A percentile compares a stretch with the other conserved stretches of the same genome.
These are phyloP conservation scores for Drosophila kikkawai DNA, from an alignment of 1,140 invertebrate genomes.

Conservation along the genomic window DNA sequence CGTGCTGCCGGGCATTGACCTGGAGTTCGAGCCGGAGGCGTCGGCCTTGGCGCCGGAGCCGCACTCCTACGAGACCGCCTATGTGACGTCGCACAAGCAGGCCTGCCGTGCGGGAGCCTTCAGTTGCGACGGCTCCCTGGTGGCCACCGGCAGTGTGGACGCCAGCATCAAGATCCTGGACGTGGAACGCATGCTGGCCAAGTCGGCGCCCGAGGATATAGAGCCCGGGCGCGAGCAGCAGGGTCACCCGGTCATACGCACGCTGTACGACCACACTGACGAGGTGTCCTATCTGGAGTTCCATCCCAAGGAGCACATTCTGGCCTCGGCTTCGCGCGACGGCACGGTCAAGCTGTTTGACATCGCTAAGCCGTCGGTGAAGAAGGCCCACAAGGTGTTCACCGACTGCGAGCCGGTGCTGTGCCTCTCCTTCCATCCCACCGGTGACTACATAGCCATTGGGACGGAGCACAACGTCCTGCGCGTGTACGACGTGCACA, in stretches of 20 bases:
- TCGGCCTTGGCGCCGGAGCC: constrained; percentile 95
- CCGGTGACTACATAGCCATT: constrained; percentile 97
- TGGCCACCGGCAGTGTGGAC: constrained; percentile 99
- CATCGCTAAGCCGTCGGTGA: constrained; percentile 98
- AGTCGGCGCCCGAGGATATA: constrained; percentile 94
- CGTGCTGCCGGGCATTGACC: constrained; percentile 93
- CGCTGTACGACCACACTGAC: constrained; percentile 99
- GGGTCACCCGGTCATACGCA: constrained; percentile 98
- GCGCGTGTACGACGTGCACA: constrained; percentile 97
- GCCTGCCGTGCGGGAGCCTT: constrained; percentile 98
- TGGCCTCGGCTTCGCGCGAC: constrained; percentile 97
- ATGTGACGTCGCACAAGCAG: constrained; percentile 99
- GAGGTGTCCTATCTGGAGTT: constrained; percentile 99
- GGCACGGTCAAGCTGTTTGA: constrained; percentile 98
- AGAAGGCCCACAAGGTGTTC: constrained; percentile 98
- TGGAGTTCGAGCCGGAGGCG: constrained; percentile 98
- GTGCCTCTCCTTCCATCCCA: constrained; percentile 97
- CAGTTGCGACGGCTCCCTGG: constrained; percentile 96
- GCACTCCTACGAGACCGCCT: constrained; percentile 98
- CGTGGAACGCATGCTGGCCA: constrained; percentile 98
- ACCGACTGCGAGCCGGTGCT: constrained; percentile 96
- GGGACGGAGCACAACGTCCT: constrained; percentile 96
- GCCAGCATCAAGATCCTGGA: constrained; percentile 99
- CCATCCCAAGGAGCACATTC: constrained; percentile 96
- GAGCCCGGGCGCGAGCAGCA: constrained; percentile 93